phyloP scores from a whole-genome alignment of 1,140 invertebrate species.

The Protaetia brevitarsis region DNA sequence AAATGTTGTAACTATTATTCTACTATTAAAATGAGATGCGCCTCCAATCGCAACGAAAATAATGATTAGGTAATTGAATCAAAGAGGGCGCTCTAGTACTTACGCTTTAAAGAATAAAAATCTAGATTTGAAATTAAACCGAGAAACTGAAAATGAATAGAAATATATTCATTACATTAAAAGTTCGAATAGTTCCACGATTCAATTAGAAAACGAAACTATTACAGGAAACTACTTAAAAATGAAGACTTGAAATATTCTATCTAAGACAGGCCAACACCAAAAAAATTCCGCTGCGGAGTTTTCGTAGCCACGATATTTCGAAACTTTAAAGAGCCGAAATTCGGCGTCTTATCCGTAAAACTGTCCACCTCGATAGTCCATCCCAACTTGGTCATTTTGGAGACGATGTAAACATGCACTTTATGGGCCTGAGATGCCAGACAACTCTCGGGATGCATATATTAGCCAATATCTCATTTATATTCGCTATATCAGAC shows the following conservation, averaged over 20 bases:
- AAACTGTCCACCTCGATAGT: conserved; percentile 75
- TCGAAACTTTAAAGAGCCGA: conserved; percentile 71
- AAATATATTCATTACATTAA: too few species aligned
- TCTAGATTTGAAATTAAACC: too few species aligned
- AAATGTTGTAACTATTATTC: too few species aligned
- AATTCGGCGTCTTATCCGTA: conserved; percentile 62
- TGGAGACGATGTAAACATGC: conserved; percentile 65
- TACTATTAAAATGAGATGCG: too few species aligned
- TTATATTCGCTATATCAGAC: conserved; percentile 60
- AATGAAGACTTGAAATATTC: conserved; percentile 80
- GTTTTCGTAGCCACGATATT: conserved; percentile 86
- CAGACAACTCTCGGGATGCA: conserved; percentile 73
- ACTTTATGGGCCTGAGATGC: conserved; percentile 64
- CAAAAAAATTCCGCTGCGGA: conserved; percentile 70
- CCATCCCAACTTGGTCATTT: conserved; percentile 70
- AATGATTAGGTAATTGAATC: too few species aligned
- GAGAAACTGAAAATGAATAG: too few species aligned
- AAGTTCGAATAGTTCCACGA: too few species aligned
- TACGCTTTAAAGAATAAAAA: too few species aligned
- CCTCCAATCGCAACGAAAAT: too few species aligned
- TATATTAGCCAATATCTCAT: conserved; percentile 65
- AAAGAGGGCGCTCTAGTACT: too few species aligned
- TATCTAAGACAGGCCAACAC: conserved; percentile 91
- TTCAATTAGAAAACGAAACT: too few species aligned
- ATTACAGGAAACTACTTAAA: conserved; percentile 67